phyloP scores from a whole-genome alignment of 2,113 vertebrate genomes.

The Carlito syrichta region DNA sequence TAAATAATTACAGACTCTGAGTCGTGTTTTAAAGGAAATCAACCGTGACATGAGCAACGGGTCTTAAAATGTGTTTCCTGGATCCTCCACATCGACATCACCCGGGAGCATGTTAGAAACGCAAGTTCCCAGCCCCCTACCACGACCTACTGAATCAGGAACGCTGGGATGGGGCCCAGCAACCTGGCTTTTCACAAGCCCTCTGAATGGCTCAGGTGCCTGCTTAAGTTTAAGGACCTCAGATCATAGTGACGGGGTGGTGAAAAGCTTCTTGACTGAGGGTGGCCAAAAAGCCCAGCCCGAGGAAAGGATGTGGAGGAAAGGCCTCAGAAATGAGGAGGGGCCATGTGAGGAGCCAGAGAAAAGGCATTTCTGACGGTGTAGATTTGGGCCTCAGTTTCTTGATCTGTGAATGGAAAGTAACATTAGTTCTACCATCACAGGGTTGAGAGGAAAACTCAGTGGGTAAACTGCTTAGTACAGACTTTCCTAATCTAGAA shows the following conservation, averaged over 20 bases:
- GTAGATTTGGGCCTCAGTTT: neutral
- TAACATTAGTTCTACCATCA: neutral
- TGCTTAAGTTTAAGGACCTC: neutral
- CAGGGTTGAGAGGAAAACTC: neutral
- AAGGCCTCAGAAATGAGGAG: neutral
- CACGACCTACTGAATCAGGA: neutral
- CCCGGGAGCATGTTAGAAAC: neutral
- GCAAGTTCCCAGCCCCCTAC: neutral
- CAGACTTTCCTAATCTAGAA: neutral
- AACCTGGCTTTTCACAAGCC: neutral
- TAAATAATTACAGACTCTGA: neutral
- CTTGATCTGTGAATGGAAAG: neutral
- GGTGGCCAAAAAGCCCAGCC: neutral
- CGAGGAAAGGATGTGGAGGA: neutral
- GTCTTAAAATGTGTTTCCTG: neutral
- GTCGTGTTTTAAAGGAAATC: neutral
- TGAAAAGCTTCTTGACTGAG: too few relatives aligned
- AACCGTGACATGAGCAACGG: neutral
- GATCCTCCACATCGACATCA: neutral
- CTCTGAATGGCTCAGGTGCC: neutral
- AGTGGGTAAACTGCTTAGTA: neutral
- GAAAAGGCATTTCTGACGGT: neutral
- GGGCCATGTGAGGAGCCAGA: neutral
- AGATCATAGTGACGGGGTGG: neutral
- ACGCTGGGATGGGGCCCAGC: neutral